Base-by-base conservation (phyloP, 1,140 invertebrate genomes). In the Brachionus paranguensis region DNA sequence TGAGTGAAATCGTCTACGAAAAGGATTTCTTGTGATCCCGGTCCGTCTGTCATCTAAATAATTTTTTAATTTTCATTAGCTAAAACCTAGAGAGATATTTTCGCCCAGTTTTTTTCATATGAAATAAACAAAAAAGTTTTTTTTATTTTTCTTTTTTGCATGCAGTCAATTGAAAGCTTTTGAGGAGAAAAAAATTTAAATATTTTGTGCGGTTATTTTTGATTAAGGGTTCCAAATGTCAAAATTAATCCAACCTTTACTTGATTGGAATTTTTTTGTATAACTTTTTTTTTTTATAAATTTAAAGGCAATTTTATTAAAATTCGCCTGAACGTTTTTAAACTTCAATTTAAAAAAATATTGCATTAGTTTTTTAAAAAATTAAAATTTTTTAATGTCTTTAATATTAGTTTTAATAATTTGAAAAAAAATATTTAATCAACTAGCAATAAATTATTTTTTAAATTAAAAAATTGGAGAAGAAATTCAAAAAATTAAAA, bases 21-120 rank as follows among this genome's bases (percentile, higher is more conserved):
- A 10, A 76, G 45, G 20, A 76, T 50, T 76, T 76, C 72, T 76
- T 47, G 72, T 24, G 43, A 47, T 50, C 10, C 27, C 12, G 72
- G 43, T 50, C 43, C 41, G 41, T 76, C 72, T 76, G 72, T 76
- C 72, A 76, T 76, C 68, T 72, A 72, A 72, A 72, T 27, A 70
- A 24, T 74, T 45, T n/a, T 43, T 76, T 50, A 27, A 24, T 37
- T 70, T 70, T 70, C 12, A 37, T 70, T 33, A 33, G 27, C 27
- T 33, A 70, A 70, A n/a, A 70, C 27, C 37, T 29, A 37, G 14
- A 70, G 24, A 24, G 20, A 20, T 20, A 14, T 53, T 14, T 24
- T 17, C 20, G 5, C 17, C 53, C n/a, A 10, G 20, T 10, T 20
- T 20, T 60, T 60, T 60, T 17, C 53, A 60, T 20, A 20, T 20